Evolutionary conservation across 2,797 vertebrate species (phyloP).

Genomic region (Halcyon leucocephala): DNA sequence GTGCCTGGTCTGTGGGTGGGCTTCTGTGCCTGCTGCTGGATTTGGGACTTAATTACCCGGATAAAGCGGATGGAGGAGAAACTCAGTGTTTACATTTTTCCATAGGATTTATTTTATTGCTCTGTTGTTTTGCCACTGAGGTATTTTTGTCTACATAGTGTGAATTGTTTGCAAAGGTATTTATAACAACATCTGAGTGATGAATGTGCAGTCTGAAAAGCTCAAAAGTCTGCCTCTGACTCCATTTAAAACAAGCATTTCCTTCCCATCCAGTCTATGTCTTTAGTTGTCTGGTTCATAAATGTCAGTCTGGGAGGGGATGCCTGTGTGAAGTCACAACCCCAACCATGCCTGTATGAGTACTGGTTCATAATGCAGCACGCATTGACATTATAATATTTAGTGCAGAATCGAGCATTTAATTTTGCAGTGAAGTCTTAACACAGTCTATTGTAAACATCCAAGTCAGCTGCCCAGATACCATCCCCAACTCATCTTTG

Average conservation of each 20-base stretch:
- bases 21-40: neutral
- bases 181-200: neutral
- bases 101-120: neutral
- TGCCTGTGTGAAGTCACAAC: neutral
- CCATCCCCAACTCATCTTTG: neutral
- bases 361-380: neutral
- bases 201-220: neutral
- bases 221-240: neutral
- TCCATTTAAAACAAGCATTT: neutral
- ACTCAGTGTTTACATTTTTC: neutral
- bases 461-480: neutral
- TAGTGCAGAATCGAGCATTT: neutral
- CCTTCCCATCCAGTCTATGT: neutral
- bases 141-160: neutral
- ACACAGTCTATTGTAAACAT: neutral
- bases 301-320: neutral
- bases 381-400: neutral
- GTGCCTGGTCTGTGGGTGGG: neutral
- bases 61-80: constrained; percentile 21
- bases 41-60: neutral
- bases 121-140: neutral
- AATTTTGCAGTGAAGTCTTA: neutral
- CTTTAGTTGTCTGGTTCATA: neutral
- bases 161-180: constrained; percentile 8
- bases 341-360: neutral